These are phyloP conservation scores for Megaptera novaeangliae DNA, from an alignment of 2,113 vertebrate genomes.

Conservation along the genomic window DNA sequence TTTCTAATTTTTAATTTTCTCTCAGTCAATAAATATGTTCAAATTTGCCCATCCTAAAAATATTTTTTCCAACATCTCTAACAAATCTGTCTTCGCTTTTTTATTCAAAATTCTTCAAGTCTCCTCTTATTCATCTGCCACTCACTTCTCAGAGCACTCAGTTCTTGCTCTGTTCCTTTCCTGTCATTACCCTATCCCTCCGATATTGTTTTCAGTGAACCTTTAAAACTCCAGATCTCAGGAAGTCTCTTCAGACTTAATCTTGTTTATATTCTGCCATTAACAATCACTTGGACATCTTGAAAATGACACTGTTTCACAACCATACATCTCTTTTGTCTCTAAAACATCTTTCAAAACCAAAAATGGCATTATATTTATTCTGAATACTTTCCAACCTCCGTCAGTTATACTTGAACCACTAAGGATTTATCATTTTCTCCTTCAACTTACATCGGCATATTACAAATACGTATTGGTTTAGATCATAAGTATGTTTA, in stretches of 20 bases:
- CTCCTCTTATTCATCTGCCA: neutral
- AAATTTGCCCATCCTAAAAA: neutral
- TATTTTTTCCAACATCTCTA: neutral
- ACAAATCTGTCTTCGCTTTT: neutral
- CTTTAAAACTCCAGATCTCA: neutral
- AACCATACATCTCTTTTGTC: neutral
- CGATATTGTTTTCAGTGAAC: neutral
- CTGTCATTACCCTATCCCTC: neutral
- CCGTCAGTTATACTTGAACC: neutral
- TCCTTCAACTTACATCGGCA: neutral
- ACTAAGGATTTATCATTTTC: neutral
- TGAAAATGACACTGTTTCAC: neutral
- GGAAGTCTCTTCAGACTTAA: neutral
- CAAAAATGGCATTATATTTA: neutral
- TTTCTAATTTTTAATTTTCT: neutral
- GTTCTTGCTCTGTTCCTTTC: neutral
- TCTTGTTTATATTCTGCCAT: neutral
- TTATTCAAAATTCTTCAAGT: neutral
- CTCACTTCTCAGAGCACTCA: neutral
- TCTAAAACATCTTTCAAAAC: neutral
- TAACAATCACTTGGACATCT: neutral
- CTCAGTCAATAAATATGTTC: neutral
- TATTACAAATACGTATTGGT: neutral
- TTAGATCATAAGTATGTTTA: neutral
- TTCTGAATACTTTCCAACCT: neutral